phyloP scores from a whole-genome alignment of 2,113 vertebrate genomes.

The Crocuta crocuta region DNA sequence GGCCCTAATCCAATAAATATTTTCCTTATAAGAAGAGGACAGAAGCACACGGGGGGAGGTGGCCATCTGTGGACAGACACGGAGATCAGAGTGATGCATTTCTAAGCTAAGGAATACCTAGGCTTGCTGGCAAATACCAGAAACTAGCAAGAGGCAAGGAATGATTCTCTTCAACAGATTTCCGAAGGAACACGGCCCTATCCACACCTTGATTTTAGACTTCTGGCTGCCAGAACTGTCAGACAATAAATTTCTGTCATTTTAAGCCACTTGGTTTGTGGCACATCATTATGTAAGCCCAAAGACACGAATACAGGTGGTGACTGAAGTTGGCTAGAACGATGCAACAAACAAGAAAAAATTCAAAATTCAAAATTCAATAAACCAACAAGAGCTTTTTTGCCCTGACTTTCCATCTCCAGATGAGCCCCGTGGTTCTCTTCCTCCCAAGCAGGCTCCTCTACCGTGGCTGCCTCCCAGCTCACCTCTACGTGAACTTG shows the following conservation, averaged over 20 bases:
- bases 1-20: background rate
- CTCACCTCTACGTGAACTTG: constrained; percentile 71
- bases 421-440: background rate
- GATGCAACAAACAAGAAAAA: background rate
- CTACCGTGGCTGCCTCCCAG: background rate
- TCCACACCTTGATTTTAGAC: background rate
- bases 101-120: background rate
- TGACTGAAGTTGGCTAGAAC: background rate
- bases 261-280: background rate
- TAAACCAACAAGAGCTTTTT: background rate
- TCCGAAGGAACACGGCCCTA: background rate
- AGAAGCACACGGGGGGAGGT: background rate
- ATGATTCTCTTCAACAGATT: background rate
- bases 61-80: background rate
- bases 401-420: background rate
- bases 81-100: background rate
- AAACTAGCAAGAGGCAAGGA: background rate
- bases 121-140: no score
- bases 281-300: background rate
- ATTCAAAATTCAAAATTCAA: background rate
- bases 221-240: background rate
- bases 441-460: background rate
- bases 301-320: background rate
- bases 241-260: background rate
- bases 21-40: background rate